Conservation (phyloP, 2,113 vertebrate genomes). For the Physeter macrocephalus region DNA sequence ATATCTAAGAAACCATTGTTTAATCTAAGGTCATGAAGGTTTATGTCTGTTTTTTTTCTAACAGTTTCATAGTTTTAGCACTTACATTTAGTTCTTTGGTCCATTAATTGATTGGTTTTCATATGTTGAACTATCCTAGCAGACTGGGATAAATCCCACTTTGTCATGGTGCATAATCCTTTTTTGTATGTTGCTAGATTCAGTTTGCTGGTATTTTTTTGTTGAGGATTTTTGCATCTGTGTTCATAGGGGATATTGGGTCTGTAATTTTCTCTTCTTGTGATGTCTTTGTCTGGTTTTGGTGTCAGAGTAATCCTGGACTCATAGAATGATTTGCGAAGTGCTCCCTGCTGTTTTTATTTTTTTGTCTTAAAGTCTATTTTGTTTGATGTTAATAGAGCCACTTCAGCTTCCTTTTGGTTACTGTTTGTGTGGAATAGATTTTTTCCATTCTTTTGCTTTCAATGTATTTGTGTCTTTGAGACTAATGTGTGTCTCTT, state of each 20-base stretch:
- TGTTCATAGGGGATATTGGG: background rate
- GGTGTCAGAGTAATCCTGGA: background rate
- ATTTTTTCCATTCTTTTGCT: constrained; percentile 19
- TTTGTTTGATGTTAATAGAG: background rate
- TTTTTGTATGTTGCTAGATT: background rate
- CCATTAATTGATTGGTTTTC: background rate
- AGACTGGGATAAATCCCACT: background rate
- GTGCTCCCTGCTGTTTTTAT: background rate
- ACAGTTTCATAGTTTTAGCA: background rate
- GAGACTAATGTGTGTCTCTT: background rate
- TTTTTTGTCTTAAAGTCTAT: background rate
- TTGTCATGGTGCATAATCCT: background rate
- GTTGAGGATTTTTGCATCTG: background rate
- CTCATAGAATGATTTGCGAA: background rate
- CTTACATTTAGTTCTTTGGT: background rate
- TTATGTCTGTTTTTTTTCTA: background rate
- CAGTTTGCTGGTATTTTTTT: background rate
- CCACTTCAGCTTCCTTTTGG: background rate
- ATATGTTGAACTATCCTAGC: background rate
- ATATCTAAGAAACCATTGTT: background rate
- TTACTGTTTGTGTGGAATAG: background rate
- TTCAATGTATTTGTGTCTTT: background rate
- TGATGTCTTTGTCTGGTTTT: background rate
- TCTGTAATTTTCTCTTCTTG: background rate
- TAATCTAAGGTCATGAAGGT: background rate